Evolutionary conservation across 2,113 vertebrate species (phyloP).

Genomic region (Psittacus erithacus): DNA sequence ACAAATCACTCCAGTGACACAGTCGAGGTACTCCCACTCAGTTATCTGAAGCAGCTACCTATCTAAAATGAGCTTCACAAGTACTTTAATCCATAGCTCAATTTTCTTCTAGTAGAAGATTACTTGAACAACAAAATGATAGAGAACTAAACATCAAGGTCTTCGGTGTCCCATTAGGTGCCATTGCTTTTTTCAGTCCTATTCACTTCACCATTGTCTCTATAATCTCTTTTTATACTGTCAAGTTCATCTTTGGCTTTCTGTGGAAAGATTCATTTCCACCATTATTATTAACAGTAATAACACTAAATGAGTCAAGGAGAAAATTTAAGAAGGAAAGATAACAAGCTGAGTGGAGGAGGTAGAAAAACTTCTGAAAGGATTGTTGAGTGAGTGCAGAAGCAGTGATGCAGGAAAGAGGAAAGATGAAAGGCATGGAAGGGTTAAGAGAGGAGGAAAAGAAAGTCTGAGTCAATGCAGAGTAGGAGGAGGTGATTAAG

Average conservation of each 20-base stretch:
- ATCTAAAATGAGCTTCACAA: background rate
- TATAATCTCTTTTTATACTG: background rate
- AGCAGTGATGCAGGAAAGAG: background rate
- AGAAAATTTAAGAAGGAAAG: conserved; percentile 3
- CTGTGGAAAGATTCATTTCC: background rate
- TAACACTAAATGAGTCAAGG: conserved; percentile 40
- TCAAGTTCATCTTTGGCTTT: background rate
- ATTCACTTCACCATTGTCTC: background rate
- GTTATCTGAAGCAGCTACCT: background rate
- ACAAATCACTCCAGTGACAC: background rate
- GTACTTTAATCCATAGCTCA: background rate
- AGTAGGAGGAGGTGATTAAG: conserved; percentile 65
- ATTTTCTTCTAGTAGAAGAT: background rate
- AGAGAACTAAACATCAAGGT: background rate
- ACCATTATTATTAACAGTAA: conserved; percentile 25
- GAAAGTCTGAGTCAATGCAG: conserved; percentile 58
- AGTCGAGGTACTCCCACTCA: background rate
- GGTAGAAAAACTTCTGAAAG: background rate
- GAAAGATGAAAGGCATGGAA: background rate
- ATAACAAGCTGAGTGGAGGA: conserved; percentile 29
- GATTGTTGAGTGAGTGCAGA: background rate
- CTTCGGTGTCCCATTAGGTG: background rate
- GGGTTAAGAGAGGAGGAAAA: conserved; percentile 53
- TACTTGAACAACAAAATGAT: background rate
- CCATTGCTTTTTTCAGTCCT: background rate